Conservation (phyloP, 2,797 vertebrate genomes). For the Sebastes hubbsi region DNA sequence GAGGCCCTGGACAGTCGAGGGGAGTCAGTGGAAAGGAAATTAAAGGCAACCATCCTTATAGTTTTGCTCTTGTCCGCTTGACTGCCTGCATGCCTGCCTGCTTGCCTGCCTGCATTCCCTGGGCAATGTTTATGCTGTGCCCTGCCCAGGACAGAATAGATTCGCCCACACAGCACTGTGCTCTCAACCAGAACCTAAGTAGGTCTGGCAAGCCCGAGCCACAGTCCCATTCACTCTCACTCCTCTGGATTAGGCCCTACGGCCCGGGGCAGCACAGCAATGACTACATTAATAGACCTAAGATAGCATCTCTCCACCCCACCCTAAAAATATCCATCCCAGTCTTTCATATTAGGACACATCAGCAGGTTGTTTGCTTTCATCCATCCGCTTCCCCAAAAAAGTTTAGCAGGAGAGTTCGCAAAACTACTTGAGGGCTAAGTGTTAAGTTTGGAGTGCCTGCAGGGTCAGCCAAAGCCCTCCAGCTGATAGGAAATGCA, state of each 20-base stretch:
- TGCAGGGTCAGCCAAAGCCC: background rate
- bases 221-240: conserved; percentile 75
- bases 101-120: conserved; percentile 68
- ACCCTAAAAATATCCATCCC: conserved; percentile 54
- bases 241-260: conserved; percentile 74
- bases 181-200: conserved; percentile 82
- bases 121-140: conserved; percentile 81
- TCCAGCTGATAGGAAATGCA: conserved; percentile 3
- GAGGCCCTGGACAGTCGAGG: conserved; percentile 56
- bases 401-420: conserved; percentile 24
- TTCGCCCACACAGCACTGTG: conserved; percentile 84
- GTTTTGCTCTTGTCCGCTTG: conserved; percentile 77
- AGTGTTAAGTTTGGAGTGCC: conserved; percentile 9
- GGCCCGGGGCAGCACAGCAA: conserved; percentile 61
- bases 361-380: conserved; percentile 68
- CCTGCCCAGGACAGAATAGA: conserved; percentile 80
- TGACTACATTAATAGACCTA: conserved; percentile 70
- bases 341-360: conserved; percentile 44
- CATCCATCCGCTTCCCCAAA: conserved; percentile 36
- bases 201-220: conserved; percentile 77
- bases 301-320: conserved; percentile 66
- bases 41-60: conserved; percentile 77
- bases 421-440: conserved; percentile 8
- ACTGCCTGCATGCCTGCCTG: conserved; percentile 69
- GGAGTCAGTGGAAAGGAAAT: conserved; percentile 73